Evolutionary conservation across 92 coral and sea anemone genomes (phyloP).

Genomic region (Metridium senile): DNA sequence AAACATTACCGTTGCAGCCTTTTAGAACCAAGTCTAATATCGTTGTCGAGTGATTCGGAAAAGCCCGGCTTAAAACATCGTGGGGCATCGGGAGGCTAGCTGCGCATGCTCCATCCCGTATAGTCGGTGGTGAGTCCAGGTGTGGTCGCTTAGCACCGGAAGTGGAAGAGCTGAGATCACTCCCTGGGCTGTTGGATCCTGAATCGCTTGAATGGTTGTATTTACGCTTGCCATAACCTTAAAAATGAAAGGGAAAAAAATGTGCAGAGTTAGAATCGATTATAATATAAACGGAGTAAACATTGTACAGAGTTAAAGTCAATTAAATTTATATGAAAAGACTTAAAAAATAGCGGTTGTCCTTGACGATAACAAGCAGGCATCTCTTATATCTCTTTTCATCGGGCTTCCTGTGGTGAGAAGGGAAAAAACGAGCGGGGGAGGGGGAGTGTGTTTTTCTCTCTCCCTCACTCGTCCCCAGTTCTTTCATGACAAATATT

Average conservation of each 20-base stretch:
- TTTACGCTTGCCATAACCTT: constrained; percentile 51
- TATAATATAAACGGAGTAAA: too few relatives aligned
- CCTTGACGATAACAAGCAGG: too few relatives aligned
- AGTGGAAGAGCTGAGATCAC: constrained; percentile 59
- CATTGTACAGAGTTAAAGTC: too few relatives aligned
- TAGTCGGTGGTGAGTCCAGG: constrained; percentile 62
- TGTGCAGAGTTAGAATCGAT: too few relatives aligned
- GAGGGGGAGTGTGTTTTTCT: neutral
- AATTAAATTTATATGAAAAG: too few relatives aligned
- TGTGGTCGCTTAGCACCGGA: constrained; percentile 43
- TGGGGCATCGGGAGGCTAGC: constrained; percentile 64
- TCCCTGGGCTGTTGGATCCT: constrained; percentile 60
- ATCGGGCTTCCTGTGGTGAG: too few relatives aligned
- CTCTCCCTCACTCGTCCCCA: too few relatives aligned
- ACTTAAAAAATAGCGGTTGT: too few relatives aligned
- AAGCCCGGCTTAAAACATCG: constrained; percentile 80
- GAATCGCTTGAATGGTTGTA: constrained; percentile 52
- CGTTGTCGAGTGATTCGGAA: constrained; percentile 70
- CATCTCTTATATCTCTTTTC: too few relatives aligned
- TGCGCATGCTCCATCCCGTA: constrained; percentile 57
- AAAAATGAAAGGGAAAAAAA: neutral
- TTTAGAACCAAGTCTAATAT: constrained; percentile 79
- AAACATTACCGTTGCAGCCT: constrained; percentile 91
- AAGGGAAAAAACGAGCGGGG: neutral
- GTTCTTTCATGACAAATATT: too few relatives aligned